Conservation (phyloP, 1,140 invertebrate genomes). For the Sweltsa coloradensis region DNA sequence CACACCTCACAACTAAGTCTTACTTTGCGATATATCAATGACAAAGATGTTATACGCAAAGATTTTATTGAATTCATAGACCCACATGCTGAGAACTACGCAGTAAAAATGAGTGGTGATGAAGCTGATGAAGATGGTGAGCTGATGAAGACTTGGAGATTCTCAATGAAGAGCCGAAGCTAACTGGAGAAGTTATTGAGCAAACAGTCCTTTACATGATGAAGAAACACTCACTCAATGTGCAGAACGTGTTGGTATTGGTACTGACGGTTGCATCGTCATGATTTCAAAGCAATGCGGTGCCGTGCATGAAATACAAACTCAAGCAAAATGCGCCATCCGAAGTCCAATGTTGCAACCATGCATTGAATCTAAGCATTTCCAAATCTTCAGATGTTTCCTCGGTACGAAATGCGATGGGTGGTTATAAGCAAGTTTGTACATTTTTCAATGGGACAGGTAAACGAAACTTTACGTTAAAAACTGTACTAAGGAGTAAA, state of each 20-base stretch:
- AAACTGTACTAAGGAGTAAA: no score
- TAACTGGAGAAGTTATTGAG: constrained; percentile 15
- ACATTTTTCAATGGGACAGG: no score
- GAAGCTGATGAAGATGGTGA: background rate
- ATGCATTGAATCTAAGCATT: no score
- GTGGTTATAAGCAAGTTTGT: no score
- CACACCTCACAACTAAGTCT: constrained; percentile 15
- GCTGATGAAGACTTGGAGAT: background rate
- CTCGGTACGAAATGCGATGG: no score
- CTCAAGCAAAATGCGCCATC: constrained; percentile 18
- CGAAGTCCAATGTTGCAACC: no score
- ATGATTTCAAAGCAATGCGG: constrained; percentile 20
- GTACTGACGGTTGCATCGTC: constrained; percentile 20
- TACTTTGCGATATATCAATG: constrained; percentile 16
- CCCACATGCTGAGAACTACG: background rate
- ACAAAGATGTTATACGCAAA: constrained; percentile 15
- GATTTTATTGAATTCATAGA: constrained; percentile 18
- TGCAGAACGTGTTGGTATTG: constrained; percentile 16
- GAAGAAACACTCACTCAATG: constrained; percentile 17
- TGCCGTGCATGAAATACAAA: constrained; percentile 15
- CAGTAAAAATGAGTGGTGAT: background rate
- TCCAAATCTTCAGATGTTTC: no score
- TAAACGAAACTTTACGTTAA: no score
- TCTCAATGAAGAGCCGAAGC: constrained; percentile 12
- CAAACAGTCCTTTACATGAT: constrained; percentile 15